Conservation (phyloP, 2,113 vertebrate genomes). For the Mesoclemmys tuberculata region DNA sequence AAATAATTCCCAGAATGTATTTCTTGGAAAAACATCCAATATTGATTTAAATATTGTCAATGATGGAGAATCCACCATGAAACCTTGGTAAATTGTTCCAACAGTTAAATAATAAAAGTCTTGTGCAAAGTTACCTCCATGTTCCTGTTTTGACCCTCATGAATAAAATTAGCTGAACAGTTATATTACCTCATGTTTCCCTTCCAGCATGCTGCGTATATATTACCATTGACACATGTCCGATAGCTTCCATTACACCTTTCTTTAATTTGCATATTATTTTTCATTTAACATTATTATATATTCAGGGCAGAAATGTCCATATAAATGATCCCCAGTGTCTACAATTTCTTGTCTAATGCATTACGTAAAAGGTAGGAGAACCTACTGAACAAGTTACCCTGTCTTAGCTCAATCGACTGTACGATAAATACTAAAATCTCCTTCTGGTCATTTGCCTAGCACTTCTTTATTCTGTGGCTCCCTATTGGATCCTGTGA, state of each 20-base stretch:
- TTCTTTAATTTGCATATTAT: not conserved
- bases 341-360: not conserved
- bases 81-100: not conserved
- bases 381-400: not conserved
- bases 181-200: not conserved
- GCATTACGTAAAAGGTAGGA: accelerated
- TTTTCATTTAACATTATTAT: not conserved
- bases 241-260: not conserved
- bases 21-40: not conserved
- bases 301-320: not conserved
- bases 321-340: not conserved
- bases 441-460: not conserved
- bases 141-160: not conserved
- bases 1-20: not conserved
- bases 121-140: accelerated
- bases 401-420: not conserved
- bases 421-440: not conserved
- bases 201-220: accelerated
- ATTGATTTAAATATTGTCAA: not conserved
- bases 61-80: not conserved
- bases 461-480: not conserved
- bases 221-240: not conserved
- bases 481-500: not conserved
- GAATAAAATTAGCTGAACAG: too few relatives aligned
- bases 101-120: not conserved